A percentile compares a stretch with the other conserved stretches of the same genome.
Conservation (phyloP, 2,888 invertebrate genomes). For the Hirtodrosophila confusa region DNA sequence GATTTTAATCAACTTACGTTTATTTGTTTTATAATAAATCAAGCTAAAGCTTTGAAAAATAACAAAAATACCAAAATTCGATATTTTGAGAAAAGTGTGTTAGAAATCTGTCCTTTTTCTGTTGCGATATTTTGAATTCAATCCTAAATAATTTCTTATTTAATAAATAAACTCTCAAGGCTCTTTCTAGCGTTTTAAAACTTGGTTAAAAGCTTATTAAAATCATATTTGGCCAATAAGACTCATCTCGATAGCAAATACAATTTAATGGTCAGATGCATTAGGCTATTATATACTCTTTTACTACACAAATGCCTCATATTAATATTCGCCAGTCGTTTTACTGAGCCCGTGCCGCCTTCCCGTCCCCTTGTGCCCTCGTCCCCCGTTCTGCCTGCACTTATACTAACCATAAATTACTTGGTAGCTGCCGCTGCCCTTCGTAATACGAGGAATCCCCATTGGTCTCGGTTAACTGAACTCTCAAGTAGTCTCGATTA, state of each 20-base stretch:
- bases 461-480: constrained; percentile 74
- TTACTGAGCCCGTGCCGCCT: not conserved
- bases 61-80: too few species aligned
- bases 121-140: too few species aligned
- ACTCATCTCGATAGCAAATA: constrained; percentile 34
- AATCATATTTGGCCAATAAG: constrained; percentile 24
- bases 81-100: too few species aligned
- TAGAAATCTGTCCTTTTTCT: too few species aligned
- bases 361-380: too few species aligned
- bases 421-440: constrained; percentile 14
- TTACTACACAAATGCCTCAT: constrained; percentile 31
- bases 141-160: too few species aligned
- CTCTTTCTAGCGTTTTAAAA: not conserved
- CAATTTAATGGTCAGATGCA: constrained; percentile 53
- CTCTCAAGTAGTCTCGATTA: constrained; percentile 74
- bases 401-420: constrained; percentile 70
- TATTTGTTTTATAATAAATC: too few species aligned
- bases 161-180: too few species aligned
- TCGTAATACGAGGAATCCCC: constrained; percentile 26
- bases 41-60: too few species aligned
- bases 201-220: not conserved
- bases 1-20: too few species aligned
- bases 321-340: constrained; percentile 51
- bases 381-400: constrained; percentile 59
- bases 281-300: constrained; percentile 52